Evolutionary conservation across 1,140 invertebrate genomes (phyloP), one percentile per base, ranked within the genome.

Genomic region (Papilio xuthus): DNA sequence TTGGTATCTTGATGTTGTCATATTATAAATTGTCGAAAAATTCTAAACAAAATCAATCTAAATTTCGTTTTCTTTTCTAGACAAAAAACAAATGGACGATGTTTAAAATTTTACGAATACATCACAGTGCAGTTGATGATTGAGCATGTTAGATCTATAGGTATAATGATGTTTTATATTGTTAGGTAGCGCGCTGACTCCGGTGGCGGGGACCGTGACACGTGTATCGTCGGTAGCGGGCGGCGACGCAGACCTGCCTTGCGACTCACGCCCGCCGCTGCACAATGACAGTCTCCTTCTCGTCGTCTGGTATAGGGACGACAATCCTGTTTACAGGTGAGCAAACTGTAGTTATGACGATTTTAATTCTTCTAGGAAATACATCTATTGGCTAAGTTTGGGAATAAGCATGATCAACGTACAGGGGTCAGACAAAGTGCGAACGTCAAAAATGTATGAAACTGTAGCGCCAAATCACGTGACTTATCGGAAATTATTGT

Each of bases 301-400:
- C 67, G 94, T 95, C 73, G 94, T 95, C 56, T 95, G 94, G 94
- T 95, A 95, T 71, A 92, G 94, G 81, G 94, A 95, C 83, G 95
- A 95, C 86, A 92, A 94, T 82, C 95, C 95, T 82, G 94, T 95
- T 75, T 95, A 95, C 84, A 95, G 94, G 95, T 95, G 80, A 88
- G 32, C 32, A 42, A 20, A 1, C 20, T 47, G 15, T 18, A 18
- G 15, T 47, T 47, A 18, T 18, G 44, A 47, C 18, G 44, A 47
- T 47, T 47, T 47, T 18, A 47, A 47, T 47, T 47, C 44, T 47
- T 47, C 13, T 37, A 37, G 32, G 4, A 37, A 4, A 6, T 4
- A 37, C 32, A 37, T 37, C 32, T 37, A 7, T 37, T 37, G 32
- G 32, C 7, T 37, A n/a, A n/a, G n/a, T n/a, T n/a, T n/a, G n/a